These are phyloP conservation scores for Thymelicus sylvestris DNA, from an alignment of 2,888 invertebrate species.

Conservation along the genomic window DNA sequence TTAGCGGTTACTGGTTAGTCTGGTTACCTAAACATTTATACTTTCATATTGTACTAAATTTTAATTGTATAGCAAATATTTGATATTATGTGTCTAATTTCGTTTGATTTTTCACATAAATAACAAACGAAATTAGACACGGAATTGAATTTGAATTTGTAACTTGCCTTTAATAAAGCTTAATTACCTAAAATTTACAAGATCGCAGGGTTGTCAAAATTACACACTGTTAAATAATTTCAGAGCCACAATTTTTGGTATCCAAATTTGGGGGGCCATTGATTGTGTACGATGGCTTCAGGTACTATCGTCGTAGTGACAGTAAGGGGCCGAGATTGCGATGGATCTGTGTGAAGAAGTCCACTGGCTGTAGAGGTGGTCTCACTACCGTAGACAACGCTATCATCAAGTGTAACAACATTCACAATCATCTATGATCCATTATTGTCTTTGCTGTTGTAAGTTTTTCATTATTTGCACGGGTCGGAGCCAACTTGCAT, in stretches of 20 bases:
- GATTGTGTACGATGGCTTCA: slow-evolving; percentile 28
- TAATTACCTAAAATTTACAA: not conserved
- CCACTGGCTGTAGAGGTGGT: slow-evolving; percentile 42
- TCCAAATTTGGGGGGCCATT: slow-evolving; percentile 39
- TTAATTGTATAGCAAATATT: no score
- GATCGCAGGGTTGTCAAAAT: not conserved
- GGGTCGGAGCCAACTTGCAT: no score
- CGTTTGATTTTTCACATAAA: no score
- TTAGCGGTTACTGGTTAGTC: no score
- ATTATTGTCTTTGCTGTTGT: not conserved
- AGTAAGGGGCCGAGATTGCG: slow-evolving; percentile 21
- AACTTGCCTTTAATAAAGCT: not conserved
- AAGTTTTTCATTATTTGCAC: not conserved
- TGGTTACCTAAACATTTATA: no score
- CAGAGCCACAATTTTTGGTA: slow-evolving; percentile 19
- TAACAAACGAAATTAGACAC: not conserved
- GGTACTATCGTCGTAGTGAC: slow-evolving; percentile 37
- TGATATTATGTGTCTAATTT: no score
- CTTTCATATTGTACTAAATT: no score
- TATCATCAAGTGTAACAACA: slow-evolving; percentile 36
- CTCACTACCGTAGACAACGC: slow-evolving; percentile 42
- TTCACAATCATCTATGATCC: slow-evolving; percentile 40
- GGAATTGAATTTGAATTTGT: not conserved
- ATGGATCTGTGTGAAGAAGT: slow-evolving; percentile 46
- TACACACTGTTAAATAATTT: not conserved